Evolutionary conservation across 2,888 invertebrate genomes (phyloP), one percentile per base, ranked within the genome.

Genomic region (Lasioglossum calceatum): DNA sequence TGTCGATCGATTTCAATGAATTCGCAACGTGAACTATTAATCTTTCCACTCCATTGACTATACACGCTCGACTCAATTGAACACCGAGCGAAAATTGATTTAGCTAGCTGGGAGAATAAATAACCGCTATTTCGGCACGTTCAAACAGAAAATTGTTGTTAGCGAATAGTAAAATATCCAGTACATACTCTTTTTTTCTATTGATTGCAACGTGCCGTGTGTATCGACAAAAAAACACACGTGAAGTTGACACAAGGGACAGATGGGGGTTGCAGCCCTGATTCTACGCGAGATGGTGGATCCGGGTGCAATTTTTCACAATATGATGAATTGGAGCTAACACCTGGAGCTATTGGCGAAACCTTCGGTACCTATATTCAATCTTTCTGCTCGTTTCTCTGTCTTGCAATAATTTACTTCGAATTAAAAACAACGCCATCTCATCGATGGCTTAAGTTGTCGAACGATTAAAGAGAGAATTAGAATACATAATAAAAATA

Each of bases 271-370:
- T 44, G n/a, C n/a, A 32, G 16, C 32, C 32, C 64, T 32, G 64
- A 64, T 64, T 32, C 64, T 64, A 14, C 64, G 32, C 32, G 64
- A 32, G 64, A 64, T 64, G 64, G 64, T 64, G 64, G 64, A 64
- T 64, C 64, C 64, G 64, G 64, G 64, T 32, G 64, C 64, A 64
- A 64, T 64, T 64, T 64, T 64, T 64, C 64, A 64, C 64, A 64
- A 32, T 64, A 12, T 64, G 64, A 64, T 64, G 64, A 64, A 64
- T 64, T n/a, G 64, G 5, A 64, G 64, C 64, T 64, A 64, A 64
- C 64, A 64, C 64, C 64, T 64, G 64, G 64, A 64, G n/a, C 64
- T 64, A 32, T 64, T 32, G 64, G 32, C 16, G 2, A 32, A 64
- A 64, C 16, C 64, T 16, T 64, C 64, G 64, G 16, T 32, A 16